Conservation (phyloP, 2,797 vertebrate species). For the Enteromius afrohamiltoni region DNA sequence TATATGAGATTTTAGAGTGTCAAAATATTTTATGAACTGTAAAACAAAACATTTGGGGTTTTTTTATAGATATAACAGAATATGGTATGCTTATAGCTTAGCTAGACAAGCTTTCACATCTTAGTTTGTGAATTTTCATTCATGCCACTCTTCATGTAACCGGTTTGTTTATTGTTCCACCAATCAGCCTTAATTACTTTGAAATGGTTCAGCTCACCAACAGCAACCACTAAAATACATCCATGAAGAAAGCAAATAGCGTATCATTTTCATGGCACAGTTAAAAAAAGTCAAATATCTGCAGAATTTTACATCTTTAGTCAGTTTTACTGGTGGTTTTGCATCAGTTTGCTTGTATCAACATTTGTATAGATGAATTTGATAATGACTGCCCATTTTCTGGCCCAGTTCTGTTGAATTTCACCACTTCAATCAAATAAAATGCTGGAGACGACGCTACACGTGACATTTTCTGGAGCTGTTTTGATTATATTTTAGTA, state of each 20-base stretch:
- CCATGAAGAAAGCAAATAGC: conserved; percentile 13
- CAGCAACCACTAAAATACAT: not conserved
- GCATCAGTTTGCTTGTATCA: not conserved
- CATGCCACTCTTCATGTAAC: not conserved
- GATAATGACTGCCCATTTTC: not conserved
- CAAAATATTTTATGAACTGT: not conserved
- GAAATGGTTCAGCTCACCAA: conserved; percentile 11
- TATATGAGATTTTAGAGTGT: not conserved
- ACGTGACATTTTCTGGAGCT: not conserved
- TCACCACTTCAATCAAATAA: conserved; percentile 13
- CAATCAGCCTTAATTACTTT: conserved; percentile 1
- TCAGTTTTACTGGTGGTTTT: conserved; percentile 28
- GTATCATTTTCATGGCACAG: not conserved
- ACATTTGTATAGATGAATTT: conserved; percentile 28
- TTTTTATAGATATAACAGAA: not conserved
- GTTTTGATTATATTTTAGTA: conserved; percentile 20
- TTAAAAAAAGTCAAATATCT: not conserved
- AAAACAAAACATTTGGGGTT: not conserved
- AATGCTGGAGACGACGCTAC: not conserved
- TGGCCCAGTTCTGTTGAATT: not conserved
- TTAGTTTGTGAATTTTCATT: not conserved
- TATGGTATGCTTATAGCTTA: not conserved
- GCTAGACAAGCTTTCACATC: not conserved
- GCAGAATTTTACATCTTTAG: conserved; percentile 3
- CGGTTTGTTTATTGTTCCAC: conserved; percentile 1